phyloP scores from a whole-genome alignment of 2,888 invertebrate genomes.

The Tiliacea citrago region DNA sequence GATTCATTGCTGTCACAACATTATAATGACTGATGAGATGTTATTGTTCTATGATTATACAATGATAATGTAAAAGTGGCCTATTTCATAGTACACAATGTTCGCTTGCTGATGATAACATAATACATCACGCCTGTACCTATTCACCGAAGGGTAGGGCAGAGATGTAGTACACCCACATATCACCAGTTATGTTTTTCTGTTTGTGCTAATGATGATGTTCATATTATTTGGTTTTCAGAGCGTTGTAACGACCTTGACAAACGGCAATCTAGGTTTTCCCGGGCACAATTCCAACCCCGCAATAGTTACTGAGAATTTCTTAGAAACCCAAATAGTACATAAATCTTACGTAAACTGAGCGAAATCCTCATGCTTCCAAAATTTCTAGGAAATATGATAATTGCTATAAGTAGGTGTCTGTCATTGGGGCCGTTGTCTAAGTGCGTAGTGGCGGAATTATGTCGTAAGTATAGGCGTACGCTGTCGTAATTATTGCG shows the following conservation, averaged over 20 bases:
- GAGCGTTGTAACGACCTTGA: neutral
- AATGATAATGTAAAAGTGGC: conserved; percentile 2
- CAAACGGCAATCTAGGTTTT: neutral
- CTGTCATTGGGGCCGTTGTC: neutral
- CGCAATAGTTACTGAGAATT: conserved; percentile 7
- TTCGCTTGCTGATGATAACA: neutral
- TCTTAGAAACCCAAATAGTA: conserved; percentile 18
- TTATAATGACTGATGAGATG: conserved; percentile 12
- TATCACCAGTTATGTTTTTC: neutral
- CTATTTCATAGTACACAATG: neutral
- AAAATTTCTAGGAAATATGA: conserved; percentile 23
- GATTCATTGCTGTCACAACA: neutral
- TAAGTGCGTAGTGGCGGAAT: no score
- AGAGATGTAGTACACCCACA: neutral
- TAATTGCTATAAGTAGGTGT: conserved; percentile 41
- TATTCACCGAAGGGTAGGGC: no score
- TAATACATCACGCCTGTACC: neutral
- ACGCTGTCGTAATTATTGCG: conserved; percentile 20
- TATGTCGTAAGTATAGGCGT: no score
- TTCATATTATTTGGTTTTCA: neutral
- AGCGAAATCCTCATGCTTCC: neutral
- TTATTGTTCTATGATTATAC: conserved; percentile 9
- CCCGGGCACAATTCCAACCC: conserved; percentile 36
- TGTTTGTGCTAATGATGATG: neutral
- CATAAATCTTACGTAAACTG: conserved; percentile 14